phyloP scores from a whole-genome alignment of 2,797 vertebrate species.

The Enteromius fasciolatus region DNA sequence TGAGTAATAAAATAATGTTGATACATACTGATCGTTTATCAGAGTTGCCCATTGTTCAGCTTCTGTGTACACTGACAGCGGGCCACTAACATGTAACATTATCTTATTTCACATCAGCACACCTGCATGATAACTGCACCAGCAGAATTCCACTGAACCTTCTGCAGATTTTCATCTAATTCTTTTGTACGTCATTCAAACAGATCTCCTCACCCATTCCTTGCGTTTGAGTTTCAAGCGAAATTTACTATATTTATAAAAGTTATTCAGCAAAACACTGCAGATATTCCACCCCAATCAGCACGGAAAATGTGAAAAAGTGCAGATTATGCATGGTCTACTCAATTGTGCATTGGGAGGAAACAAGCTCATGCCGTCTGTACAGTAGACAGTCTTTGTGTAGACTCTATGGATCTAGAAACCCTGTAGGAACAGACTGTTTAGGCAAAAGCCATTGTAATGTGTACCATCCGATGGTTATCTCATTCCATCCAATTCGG shows the following conservation, averaged over 20 bases:
- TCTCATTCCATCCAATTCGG: neutral
- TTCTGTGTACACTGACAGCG: neutral
- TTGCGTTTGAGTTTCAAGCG: neutral
- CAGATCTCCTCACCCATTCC: neutral
- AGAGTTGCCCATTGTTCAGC: neutral
- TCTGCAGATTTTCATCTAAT: neutral
- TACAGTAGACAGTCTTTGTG: neutral
- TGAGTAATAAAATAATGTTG: neutral
- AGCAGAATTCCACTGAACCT: neutral
- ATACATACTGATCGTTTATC: neutral
- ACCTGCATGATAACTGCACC: neutral
- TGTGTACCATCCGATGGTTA: neutral
- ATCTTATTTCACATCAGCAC: neutral
- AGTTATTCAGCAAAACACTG: neutral
- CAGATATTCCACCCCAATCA: neutral
- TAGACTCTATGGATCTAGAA: conserved; percentile 9
- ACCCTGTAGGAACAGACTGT: neutral
- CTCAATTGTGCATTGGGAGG: neutral
- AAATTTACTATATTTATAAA: neutral
- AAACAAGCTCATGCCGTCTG: neutral
- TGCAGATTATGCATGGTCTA: neutral
- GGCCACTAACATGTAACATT: neutral
- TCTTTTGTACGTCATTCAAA: neutral
- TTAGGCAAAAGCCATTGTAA: conserved; percentile 4
- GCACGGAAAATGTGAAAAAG: neutral